Evolutionary conservation across 2,888 invertebrate species (phyloP).

Genomic region (Lasius platythorax): DNA sequence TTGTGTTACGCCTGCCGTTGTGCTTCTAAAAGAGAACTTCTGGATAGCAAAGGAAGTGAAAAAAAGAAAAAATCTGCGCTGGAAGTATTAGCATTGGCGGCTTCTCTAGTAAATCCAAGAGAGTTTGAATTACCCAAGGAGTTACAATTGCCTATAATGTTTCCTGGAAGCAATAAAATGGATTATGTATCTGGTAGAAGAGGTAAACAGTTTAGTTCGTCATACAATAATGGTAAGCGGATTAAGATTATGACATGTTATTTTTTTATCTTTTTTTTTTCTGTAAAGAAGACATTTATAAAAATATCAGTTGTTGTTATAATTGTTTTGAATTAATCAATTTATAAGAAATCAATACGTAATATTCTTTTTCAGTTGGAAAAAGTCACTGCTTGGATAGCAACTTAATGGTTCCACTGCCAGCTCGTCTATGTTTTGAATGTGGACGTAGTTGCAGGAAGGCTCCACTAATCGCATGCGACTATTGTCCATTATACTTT

Average conservation of each 20-base stretch:
- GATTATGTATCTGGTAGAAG: conserved; percentile 82
- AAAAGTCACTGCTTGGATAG: conserved; percentile 83
- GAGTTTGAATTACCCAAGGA: conserved; percentile 96
- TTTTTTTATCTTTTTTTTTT: neutral
- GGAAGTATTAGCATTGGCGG: conserved; percentile 93
- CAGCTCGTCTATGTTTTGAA: conserved; percentile 94
- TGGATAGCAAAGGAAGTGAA: conserved; percentile 70
- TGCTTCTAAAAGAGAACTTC: conserved; percentile 82
- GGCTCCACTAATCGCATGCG: conserved; percentile 96
- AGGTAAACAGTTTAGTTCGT: conserved; percentile 78
- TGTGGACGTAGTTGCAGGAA: conserved; percentile 94
- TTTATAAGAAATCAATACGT: neutral
- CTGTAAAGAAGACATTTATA: neutral
- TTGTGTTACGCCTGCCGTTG: conserved; percentile 94
- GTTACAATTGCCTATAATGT: conserved; percentile 91
- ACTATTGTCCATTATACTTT: conserved; percentile 96
- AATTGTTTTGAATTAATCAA: conserved; percentile 10
- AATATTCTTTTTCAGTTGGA: conserved; percentile 77
- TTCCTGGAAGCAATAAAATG: conserved; percentile 94
- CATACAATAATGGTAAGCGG: conserved; percentile 78
- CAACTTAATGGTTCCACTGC: conserved; percentile 90
- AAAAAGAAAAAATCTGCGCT: conserved; percentile 87
- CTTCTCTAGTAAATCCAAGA: conserved; percentile 94
- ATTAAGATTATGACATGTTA: neutral
- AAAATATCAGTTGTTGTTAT: neutral